Conservation (phyloP, 1,140 invertebrate genomes). For the Drosophila albomicans region DNA sequence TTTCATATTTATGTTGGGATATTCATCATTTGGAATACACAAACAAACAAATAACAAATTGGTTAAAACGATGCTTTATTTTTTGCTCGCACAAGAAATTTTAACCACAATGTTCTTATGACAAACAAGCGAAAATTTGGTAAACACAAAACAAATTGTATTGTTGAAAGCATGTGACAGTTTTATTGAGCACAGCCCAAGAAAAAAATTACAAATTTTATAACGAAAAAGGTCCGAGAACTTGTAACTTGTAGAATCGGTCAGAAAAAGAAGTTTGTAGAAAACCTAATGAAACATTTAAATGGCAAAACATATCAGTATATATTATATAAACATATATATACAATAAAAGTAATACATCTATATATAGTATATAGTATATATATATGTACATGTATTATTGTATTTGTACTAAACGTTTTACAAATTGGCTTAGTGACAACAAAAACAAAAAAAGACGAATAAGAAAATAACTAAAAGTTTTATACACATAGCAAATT, state of each 20-base stretch:
- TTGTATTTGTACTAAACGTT: conserved; percentile 83
- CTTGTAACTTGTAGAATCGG: conserved; percentile 41
- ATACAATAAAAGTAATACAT: conserved; percentile 54
- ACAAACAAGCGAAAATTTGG: conserved; percentile 47
- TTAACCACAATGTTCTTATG: conserved; percentile 65
- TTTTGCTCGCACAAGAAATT: conserved; percentile 16
- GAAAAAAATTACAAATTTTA: conserved; percentile 51
- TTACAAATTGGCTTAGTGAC: conserved; percentile 80
- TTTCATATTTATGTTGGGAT: conserved; percentile 66
- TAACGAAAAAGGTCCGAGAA: conserved; percentile 39
- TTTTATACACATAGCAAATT: conserved; percentile 80
- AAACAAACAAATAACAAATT: conserved; percentile 8
- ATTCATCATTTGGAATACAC: conserved; percentile 23
- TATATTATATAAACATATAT: conserved; percentile 65
- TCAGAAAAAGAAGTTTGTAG: conserved; percentile 48
- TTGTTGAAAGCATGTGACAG: conserved; percentile 41
- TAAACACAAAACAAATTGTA: conserved; percentile 42
- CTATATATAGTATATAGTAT: conserved; percentile 45
- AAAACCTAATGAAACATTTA: conserved; percentile 67
- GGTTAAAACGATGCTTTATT: conserved; percentile 9
- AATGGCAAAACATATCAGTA: conserved; percentile 82
- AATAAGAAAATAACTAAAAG: conserved; percentile 64
- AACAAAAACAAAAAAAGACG: conserved; percentile 23
- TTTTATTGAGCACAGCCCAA: conserved; percentile 57
- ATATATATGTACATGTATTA: conserved; percentile 66